phyloP scores from a whole-genome alignment of 2,797 vertebrate species.

The Myotis findleyi region DNA sequence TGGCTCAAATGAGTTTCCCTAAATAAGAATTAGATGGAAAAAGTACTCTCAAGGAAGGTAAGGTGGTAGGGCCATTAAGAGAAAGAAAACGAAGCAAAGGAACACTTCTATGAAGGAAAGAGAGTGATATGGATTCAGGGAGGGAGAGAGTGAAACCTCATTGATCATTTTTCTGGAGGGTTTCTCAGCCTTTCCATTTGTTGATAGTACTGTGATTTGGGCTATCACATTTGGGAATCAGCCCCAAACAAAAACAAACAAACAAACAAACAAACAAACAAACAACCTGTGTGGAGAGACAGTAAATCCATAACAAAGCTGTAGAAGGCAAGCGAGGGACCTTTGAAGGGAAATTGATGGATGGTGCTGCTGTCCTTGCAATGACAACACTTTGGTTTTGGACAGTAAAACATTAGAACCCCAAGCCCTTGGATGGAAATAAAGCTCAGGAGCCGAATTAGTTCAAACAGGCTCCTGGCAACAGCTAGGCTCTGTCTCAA shows the following conservation, averaged over 20 bases:
- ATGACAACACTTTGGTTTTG: neutral
- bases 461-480: neutral
- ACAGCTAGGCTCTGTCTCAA: neutral
- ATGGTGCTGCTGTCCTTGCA: neutral
- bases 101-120: neutral
- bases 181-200: constrained; percentile 9
- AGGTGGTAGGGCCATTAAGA: neutral
- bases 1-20: constrained; percentile 24
- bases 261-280: neutral
- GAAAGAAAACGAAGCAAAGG: neutral
- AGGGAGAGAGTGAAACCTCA: neutral
- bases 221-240: constrained; percentile 3
- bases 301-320: neutral
- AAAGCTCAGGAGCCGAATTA: neutral
- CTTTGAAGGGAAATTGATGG: neutral
- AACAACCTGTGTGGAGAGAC: neutral
- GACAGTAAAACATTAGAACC: neutral
- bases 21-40: constrained; percentile 37
- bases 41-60: constrained; percentile 52
- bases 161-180: neutral
- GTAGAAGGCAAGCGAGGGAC: neutral
- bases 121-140: neutral
- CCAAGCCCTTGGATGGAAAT: neutral
- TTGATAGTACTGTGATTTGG: neutral
- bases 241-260: neutral